These are phyloP conservation scores for Eptatretus burgeri DNA, from an alignment of 2,113 vertebrate genomes.

Conservation along the genomic window DNA sequence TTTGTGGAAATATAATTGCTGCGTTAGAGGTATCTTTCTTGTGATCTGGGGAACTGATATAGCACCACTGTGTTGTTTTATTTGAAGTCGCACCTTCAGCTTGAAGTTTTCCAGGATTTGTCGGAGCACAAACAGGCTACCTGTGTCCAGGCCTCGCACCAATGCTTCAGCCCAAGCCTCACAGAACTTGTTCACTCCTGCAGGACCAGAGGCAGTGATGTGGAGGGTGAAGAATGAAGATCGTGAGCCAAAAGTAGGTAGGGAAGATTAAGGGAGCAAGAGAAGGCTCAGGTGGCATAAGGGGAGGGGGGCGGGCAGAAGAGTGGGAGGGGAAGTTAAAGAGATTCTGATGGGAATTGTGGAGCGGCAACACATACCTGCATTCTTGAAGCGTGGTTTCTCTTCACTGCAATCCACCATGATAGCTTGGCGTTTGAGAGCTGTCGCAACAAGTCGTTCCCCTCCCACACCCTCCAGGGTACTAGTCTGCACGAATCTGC, in stretches of 20 bases:
- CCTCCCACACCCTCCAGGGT: too few species aligned
- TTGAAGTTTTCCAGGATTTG: slow-evolving; percentile 97
- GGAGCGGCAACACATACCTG: slow-evolving; percentile 20
- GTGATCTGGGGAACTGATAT: too few species aligned
- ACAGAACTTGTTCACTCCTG: slow-evolving; percentile 75
- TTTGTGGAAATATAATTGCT: too few species aligned
- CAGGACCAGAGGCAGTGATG: slow-evolving; percentile 7
- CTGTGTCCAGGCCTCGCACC: slow-evolving; percentile 39
- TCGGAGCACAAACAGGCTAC: slow-evolving; percentile 60
- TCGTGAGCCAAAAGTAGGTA: neutral
- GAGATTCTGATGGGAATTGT: too few species aligned
- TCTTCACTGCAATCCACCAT: slow-evolving; percentile 32
- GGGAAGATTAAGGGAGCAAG: neutral
- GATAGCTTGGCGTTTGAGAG: slow-evolving; percentile 15
- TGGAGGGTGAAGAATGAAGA: neutral
- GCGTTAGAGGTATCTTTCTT: too few species aligned
- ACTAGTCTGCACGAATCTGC: too few species aligned
- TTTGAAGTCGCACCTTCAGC: slow-evolving; percentile 39
- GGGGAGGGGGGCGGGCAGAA: neutral
- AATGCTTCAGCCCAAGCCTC: slow-evolving; percentile 80
- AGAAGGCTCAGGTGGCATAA: neutral
- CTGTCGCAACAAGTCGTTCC: too few species aligned
- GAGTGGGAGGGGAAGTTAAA: too few species aligned
- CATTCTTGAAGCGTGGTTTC: slow-evolving; percentile 31
- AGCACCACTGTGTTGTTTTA: too few species aligned